Evolutionary conservation across 2,113 vertebrate species (phyloP), one percentile per base, ranked within the genome.

Genomic region (Peucedramus taeniatus): DNA sequence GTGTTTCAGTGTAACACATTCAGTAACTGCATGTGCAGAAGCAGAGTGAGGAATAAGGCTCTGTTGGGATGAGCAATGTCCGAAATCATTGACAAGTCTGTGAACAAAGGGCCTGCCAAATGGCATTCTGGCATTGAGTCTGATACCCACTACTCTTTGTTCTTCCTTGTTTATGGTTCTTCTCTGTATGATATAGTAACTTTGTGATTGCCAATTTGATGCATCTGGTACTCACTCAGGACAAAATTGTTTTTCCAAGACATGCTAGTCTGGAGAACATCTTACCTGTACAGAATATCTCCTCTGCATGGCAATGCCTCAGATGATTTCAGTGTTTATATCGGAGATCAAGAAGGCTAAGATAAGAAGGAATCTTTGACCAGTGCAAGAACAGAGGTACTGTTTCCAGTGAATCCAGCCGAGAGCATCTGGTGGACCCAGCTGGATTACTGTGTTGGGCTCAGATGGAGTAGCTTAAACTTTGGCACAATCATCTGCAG

Each of bases 381-480:
- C 28, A 35, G 13, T 72, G 51, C 18, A 81, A 47, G 35, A 78
- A 13, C 28, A 88, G 27, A 45, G 47, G 12, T 59, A 15, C 26
- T 78, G 20, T 40, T 79, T 84, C 53, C 37, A 89, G 56, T 68
- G 53, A 91, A 87, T 93, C 44, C 78, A 85, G 40, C 57, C 0
- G 69, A 82, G 57, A 91, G 37, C 93, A 87, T 79, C 78, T 95
- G 87, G 74, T 49, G 45, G 50, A 89, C 74, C 20, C 77, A 93
- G 77, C 69, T 96, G 87, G 45, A 42, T 35, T 35, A 30, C 22
- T 79, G 5, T 44, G 16, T 19, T 94, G 30, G 47, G 42, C 57
- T 69, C 53, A 85, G 91, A 69, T 83, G 57, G 69, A 91, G 8
- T 76, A 66, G 44, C 47, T 93, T 54, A 76, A 83, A 37, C 23